These are phyloP conservation scores for Phoxinus dragarum DNA, from an alignment of 2,797 vertebrate genomes.

Conservation along the genomic window DNA sequence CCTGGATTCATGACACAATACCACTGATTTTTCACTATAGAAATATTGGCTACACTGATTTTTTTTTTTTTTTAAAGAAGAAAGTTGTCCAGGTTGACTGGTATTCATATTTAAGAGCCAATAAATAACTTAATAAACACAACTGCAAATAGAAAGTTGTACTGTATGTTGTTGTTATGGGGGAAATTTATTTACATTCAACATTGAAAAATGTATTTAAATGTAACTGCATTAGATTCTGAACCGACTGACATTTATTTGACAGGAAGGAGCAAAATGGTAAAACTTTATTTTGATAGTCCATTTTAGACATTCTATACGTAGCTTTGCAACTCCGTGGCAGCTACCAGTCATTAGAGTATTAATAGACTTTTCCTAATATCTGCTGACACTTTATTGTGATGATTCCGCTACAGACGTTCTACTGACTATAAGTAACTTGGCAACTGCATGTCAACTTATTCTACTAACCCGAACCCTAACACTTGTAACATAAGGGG, in stretches of 20 bases:
- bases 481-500: neutral
- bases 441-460: neutral
- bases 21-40: neutral
- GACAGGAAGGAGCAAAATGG: neutral
- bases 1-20: neutral
- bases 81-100: neutral
- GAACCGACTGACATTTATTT: neutral
- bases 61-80: neutral
- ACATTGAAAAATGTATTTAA: neutral
- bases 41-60: neutral
- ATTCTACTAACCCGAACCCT: neutral
- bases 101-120: neutral
- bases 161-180: neutral
- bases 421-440: neutral
- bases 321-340: no score
- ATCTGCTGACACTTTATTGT: neutral
- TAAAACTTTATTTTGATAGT: neutral
- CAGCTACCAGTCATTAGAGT: neutral
- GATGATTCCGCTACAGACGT: neutral
- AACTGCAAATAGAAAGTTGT: neutral
- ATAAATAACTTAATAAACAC: slow-evolving; percentile 32
- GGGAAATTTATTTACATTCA: neutral
- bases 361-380: neutral
- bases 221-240: neutral
- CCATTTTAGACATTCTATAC: neutral